Conservation (phyloP, 2,797 vertebrate species). For the Melanotaenia trifasciata region DNA sequence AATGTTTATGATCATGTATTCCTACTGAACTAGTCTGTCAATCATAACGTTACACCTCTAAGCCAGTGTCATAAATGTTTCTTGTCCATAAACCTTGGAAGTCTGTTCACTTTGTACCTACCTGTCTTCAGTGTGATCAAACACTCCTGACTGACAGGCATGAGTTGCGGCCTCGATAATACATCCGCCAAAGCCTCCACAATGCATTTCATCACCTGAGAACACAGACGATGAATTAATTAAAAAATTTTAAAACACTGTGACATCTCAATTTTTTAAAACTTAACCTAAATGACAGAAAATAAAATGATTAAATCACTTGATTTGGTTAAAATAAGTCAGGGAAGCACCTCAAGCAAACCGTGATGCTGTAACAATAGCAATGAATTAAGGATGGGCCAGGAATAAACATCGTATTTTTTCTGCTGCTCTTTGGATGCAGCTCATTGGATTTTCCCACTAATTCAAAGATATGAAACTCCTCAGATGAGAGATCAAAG, state of each 20-base stretch:
- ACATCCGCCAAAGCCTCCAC: conserved; percentile 92
- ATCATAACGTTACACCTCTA: neutral
- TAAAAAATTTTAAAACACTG: neutral
- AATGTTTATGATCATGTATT: too few relatives aligned
- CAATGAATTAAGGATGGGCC: neutral
- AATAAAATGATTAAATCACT: neutral
- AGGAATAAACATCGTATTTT: neutral
- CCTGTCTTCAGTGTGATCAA: conserved; percentile 89
- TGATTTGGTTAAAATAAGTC: neutral
- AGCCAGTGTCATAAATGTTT: too few relatives aligned
- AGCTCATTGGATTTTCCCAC: neutral
- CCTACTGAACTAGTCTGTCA: neutral
- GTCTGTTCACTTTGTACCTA: conserved; percentile 62
- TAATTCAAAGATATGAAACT: conserved; percentile 34
- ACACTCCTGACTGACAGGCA: conserved; percentile 90
- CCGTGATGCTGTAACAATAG: neutral
- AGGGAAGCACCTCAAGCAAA: neutral
- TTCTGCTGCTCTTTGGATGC: conserved; percentile 16
- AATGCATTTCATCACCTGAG: conserved; percentile 95
- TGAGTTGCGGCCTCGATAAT: conserved; percentile 88
- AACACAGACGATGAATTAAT: neutral
- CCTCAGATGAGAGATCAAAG: conserved; percentile 38
- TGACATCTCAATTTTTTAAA: neutral
- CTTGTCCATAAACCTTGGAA: neutral
- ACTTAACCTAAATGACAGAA: neutral